Percentiles rank a stretch among this genome's conserved stretches.
phyloP scores from a whole-genome alignment of 2,888 invertebrate species.

The Uropetala carovei region DNA sequence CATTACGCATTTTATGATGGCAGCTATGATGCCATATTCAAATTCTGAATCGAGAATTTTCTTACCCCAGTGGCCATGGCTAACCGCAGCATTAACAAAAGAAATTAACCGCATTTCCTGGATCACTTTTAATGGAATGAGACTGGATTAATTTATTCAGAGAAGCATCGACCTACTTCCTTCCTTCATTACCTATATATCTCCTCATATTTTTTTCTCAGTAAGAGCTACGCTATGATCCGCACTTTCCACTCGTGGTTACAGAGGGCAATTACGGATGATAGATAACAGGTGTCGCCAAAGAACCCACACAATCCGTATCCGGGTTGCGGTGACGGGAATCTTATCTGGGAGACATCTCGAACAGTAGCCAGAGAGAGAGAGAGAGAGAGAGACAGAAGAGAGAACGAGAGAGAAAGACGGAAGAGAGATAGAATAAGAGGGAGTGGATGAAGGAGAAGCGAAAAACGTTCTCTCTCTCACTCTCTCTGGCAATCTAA shows the following conservation, averaged over 20 bases:
- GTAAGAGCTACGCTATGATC: background rate
- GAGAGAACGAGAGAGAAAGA: background rate
- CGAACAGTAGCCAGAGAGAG: background rate
- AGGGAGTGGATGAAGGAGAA: background rate
- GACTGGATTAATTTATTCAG: too few species aligned
- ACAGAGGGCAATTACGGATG: background rate
- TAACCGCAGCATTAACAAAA: too few species aligned
- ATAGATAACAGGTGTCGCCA: conserved; percentile 9
- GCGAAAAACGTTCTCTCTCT: background rate
- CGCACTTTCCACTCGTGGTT: background rate
- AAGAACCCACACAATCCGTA: background rate
- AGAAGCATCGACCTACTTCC: too few species aligned
- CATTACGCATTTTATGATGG: too few species aligned
- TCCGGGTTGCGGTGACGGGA: conserved; percentile 10
- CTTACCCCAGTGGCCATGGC: too few species aligned
- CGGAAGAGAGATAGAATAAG: background rate
- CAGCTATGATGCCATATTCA: too few species aligned
- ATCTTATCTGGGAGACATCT: background rate
- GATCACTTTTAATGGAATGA: too few species aligned
- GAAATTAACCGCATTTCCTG: too few species aligned
- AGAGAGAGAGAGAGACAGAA: background rate
- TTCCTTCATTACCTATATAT: too few species aligned
- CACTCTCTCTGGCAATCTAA: too few species aligned
- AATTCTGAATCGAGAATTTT: too few species aligned
- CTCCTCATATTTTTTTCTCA: background rate